Evolutionary conservation across 2,113 vertebrate species (phyloP).

Genomic region (Oophaga pumilio): DNA sequence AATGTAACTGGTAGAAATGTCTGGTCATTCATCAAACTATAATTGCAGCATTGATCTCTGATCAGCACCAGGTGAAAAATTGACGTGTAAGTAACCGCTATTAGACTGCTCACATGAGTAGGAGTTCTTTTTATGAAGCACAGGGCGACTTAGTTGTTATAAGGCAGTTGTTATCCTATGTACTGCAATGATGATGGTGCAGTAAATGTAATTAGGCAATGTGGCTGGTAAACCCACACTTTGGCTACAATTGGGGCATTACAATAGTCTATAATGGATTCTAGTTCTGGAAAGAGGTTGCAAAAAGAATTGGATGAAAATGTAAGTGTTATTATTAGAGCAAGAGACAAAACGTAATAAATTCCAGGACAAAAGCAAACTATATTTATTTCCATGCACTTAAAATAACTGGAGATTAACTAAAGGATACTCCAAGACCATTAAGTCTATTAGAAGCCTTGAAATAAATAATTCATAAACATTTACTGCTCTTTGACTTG

Average conservation of each 20-base stretch:
- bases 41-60: neutral
- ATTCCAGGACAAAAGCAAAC: slow-evolving; percentile 7
- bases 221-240: neutral
- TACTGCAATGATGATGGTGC: neutral
- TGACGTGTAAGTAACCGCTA: neutral
- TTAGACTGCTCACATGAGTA: neutral
- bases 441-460: slow-evolving; percentile 29
- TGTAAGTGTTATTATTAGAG: slow-evolving; percentile 1
- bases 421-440: slow-evolving; percentile 30
- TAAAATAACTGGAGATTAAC: slow-evolving; percentile 38
- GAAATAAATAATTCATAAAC: neutral
- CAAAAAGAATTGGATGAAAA: neutral
- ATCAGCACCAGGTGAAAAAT: neutral
- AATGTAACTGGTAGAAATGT: neutral
- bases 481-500: neutral
- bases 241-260: neutral
- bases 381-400: slow-evolving; percentile 28
- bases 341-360: slow-evolving; percentile 8
- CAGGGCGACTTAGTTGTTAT: too few relatives aligned
- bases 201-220: neutral
- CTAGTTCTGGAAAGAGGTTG: neutral
- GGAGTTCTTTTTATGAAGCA: neutral
- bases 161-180: too few relatives aligned
- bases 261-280: neutral
- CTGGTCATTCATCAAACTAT: neutral